A percentile compares a stretch with the other conserved stretches of the same genome.
phyloP scores from a whole-genome alignment of 2,113 vertebrate species.

The Mormyrus iriodes region DNA sequence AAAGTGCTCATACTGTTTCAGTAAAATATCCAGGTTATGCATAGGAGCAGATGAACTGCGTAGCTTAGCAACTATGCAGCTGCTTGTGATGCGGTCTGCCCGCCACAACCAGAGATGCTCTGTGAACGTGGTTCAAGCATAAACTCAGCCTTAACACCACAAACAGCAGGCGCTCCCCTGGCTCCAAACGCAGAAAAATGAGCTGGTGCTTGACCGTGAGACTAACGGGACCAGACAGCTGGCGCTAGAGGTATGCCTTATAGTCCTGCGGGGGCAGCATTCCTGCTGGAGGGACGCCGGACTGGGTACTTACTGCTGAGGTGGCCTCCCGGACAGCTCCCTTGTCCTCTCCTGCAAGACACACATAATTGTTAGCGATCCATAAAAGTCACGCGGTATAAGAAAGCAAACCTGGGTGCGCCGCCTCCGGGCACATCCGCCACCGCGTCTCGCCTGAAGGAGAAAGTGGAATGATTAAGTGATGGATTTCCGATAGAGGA shows the following conservation, averaged over 20 bases:
- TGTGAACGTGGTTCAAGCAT: not conserved
- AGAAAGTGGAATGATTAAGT: not conserved
- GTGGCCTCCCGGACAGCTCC: slow-evolving; percentile 89
- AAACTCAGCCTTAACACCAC: not conserved
- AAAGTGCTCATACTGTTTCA: not conserved
- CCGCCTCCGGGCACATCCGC: not conserved
- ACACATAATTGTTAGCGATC: slow-evolving; percentile 46
- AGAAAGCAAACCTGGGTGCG: not conserved
- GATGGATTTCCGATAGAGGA: not conserved
- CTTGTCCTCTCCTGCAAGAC: slow-evolving; percentile 82
- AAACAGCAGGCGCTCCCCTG: not conserved
- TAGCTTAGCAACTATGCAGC: not conserved
- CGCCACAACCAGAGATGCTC: not conserved
- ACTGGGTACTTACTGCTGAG: slow-evolving; percentile 81
- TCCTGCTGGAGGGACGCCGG: slow-evolving; percentile 32
- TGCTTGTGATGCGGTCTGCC: not conserved
- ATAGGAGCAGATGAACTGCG: not conserved
- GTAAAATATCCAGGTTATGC: not conserved
- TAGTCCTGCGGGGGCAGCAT: not conserved
- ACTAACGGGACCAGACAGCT: not conserved
- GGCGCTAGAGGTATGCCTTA: not conserved
- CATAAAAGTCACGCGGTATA: slow-evolving; percentile 53
- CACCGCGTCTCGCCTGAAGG: not conserved
- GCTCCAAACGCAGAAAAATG: not conserved
- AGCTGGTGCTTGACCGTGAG: not conserved